These are phyloP conservation scores for Megaustenia siamemsis DNA, from an alignment of 2,888 invertebrate genomes.

Conservation along the genomic window DNA sequence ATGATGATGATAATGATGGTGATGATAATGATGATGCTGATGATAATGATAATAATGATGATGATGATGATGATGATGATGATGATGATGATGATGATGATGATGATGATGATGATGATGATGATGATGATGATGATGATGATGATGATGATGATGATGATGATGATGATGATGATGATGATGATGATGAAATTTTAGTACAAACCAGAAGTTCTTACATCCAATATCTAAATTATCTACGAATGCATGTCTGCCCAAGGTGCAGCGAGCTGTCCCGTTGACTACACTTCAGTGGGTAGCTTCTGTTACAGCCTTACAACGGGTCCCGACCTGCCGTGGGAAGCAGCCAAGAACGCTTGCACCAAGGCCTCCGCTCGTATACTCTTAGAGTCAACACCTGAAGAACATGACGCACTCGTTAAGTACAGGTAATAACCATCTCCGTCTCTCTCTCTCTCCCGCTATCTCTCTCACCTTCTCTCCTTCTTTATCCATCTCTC, in stretches of 20 bases:
- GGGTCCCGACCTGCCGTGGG: not conserved
- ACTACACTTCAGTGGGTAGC: not conserved
- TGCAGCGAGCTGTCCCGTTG: not conserved
- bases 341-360: not conserved
- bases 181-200: no score
- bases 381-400: not conserved
- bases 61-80: not conserved
- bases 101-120: slow-evolving; percentile 6
- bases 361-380: not conserved
- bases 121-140: no score
- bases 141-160: no score
- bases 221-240: no score
- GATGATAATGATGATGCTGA: not conserved
- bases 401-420: not conserved
- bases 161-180: no score
- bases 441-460: no score
- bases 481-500: no score
- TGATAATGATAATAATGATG: not conserved
- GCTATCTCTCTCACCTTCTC: no score
- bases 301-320: slow-evolving; percentile 11
- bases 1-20: slow-evolving; percentile 12
- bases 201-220: no score
- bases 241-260: no score
- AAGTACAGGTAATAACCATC: slow-evolving; percentile 23
- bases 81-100: slow-evolving; percentile 13